Base-by-base conservation (phyloP, 2,797 vertebrate genomes). In the Leptatherina wallacei region DNA sequence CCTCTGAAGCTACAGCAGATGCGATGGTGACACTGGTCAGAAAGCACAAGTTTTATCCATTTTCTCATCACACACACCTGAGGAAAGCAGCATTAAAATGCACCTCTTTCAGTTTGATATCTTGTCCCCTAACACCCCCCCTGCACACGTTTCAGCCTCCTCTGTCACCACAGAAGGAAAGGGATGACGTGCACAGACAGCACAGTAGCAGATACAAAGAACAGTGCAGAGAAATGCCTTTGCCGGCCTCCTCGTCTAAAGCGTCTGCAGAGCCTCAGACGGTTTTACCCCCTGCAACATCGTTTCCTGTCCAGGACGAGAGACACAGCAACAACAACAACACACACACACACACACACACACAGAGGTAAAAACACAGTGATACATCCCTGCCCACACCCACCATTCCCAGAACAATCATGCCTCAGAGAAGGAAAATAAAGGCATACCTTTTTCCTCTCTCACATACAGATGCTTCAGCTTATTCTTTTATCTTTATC, bases 381-480 rank as follows among this genome's bases (percentile, higher is more conserved):
- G 78, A 86, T 65, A 80, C 75, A 88, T 78, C 71, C 78, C 75
- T 77, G 61, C 74, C 80, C 77, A 83, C 89, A 90, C 83, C 85
- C 89, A 86, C 86, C 78, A 81, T 40, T 92, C 86, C 91, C 81
- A 79, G 71, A 85, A 91, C 80, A 88, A 40, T 82, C 88, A 91
- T 78, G 81, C 82, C 86, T 85, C 83, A 92, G 93, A 87, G 83
- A 89, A 93, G 87, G 90, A 95, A 94, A 95, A 91, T 84, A 94
- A 90, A 91, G 91, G 80, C 92, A 92, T 95, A 97, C 95, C 95
- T 97, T 94, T 90, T 84, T 92, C 90, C 87, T 95, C 92, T 87
- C 90, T 94, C 91, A 95, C 90, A 94, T 87, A 94, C 82, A 92
- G 94, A 92, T 93, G 92, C 94, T 94, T 96, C 95, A 92, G 93